Conservation (phyloP, 2,797 vertebrate species). For the Myripristis murdjan region DNA sequence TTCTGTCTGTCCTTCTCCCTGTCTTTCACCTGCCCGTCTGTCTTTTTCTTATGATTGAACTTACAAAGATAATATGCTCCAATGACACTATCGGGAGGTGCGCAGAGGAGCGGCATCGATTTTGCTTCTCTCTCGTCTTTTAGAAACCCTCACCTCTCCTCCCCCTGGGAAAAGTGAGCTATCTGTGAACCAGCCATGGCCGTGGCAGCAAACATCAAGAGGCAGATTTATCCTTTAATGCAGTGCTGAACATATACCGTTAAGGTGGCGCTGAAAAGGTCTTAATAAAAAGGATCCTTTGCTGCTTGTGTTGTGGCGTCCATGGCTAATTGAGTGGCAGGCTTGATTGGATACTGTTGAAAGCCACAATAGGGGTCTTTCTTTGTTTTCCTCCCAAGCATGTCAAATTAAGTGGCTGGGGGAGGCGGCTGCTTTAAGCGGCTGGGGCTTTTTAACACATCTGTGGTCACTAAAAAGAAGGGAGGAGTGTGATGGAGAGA, state of each 20-base stretch:
- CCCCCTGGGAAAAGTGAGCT: constrained; percentile 17
- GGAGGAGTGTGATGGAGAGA: constrained; percentile 57
- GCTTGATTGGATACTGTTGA: constrained; percentile 76
- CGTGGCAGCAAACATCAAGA: not conserved
- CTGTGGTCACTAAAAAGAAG: constrained; percentile 72
- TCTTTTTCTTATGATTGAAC: constrained; percentile 45
- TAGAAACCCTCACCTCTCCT: constrained; percentile 26
- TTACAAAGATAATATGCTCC: constrained; percentile 54
- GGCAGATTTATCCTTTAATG: constrained; percentile 20
- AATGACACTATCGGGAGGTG: constrained; percentile 56
- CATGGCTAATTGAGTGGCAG: constrained; percentile 73
- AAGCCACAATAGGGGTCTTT: constrained; percentile 74
- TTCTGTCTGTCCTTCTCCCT: constrained; percentile 36
- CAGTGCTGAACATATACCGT: not conserved
- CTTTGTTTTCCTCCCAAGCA: constrained; percentile 77
- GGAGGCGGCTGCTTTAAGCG: constrained; percentile 66
- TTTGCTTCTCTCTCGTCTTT: constrained; percentile 46
- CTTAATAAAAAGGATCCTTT: constrained; percentile 54
- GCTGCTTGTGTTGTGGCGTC: constrained; percentile 39
- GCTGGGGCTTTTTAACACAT: constrained; percentile 71
- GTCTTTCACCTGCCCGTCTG: constrained; percentile 29
- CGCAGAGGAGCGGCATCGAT: constrained; percentile 58
- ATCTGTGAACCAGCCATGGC: constrained; percentile 17
- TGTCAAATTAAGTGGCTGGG: constrained; percentile 75
- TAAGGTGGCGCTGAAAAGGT: constrained; percentile 20